Conservation (phyloP, 2,888 invertebrate genomes). For the Napeogenes inachia region DNA sequence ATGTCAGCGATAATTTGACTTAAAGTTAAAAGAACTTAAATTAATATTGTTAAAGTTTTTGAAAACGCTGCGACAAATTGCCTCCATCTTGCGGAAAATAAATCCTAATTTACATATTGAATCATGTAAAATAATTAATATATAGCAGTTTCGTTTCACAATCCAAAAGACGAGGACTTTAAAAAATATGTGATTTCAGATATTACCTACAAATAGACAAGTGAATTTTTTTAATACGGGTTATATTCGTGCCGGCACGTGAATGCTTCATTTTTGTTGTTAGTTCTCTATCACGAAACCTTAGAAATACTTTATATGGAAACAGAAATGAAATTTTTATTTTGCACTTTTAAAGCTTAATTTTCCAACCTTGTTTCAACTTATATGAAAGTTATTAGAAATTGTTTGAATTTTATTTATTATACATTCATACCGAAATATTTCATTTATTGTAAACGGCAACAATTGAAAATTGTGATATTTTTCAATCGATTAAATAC, state of each 20-base stretch:
- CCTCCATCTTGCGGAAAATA: background rate
- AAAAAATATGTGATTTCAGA: no score
- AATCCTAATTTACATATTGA: background rate
- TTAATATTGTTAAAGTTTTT: slow-evolving; percentile 1
- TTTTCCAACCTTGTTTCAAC: no score
- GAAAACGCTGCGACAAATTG: background rate
- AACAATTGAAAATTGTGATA: no score
- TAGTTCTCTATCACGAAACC: background rate
- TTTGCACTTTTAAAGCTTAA: no score
- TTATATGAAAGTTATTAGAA: no score
- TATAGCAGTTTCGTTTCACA: no score
- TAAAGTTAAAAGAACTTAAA: background rate
- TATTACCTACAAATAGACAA: slow-evolving; percentile 1
- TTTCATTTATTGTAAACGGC: no score
- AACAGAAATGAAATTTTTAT: background rate
- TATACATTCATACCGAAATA: no score
- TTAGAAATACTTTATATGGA: background rate
- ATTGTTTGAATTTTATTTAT: no score
- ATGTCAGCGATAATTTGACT: slow-evolving; percentile 19
- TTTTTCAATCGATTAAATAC: no score
- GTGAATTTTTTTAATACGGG: background rate
- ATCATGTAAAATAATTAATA: no score
- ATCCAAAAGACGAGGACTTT: no score
- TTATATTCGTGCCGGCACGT: slow-evolving; percentile 1
- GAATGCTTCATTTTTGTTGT: background rate